A percentile compares a stretch with the other conserved stretches of the same genome.
Evolutionary conservation across 2,797 vertebrate genomes (phyloP).

Genomic region (Spheniscus humboldti): DNA sequence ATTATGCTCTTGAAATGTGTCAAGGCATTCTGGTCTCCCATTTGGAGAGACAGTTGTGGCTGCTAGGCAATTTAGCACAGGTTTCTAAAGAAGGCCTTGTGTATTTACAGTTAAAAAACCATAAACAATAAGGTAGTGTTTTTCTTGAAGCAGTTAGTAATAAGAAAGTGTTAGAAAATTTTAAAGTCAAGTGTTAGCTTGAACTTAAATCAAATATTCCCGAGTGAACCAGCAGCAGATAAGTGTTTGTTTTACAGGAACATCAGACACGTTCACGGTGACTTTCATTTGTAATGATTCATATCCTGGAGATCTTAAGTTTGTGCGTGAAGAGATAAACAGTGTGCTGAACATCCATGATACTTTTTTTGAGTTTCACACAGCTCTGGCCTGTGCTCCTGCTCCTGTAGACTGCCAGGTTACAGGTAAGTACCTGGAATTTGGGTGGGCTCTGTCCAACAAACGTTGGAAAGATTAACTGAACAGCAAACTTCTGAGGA

Average conservation of each 20-base stretch:
- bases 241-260: conserved; percentile 68
- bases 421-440: conserved; percentile 75
- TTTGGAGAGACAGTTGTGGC: neutral
- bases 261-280: conserved; percentile 79
- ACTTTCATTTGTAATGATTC: conserved; percentile 86
- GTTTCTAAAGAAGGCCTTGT: neutral
- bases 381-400: conserved; percentile 85
- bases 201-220: neutral
- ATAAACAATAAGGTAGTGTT: neutral
- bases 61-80: neutral
- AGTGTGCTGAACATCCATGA: conserved; percentile 68
- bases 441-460: neutral
- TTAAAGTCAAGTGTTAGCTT: neutral
- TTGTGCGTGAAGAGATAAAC: conserved; percentile 82
- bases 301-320: conserved; percentile 73
- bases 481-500: neutral
- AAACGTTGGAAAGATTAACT: neutral
- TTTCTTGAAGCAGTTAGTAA: neutral
- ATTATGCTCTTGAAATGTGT: neutral
- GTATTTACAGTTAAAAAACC: neutral
- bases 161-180: neutral
- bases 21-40: neutral
- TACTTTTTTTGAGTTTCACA: conserved; percentile 88
- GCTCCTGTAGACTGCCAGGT: conserved; percentile 88
- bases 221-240: neutral